Base-by-base conservation (phyloP, 1,140 invertebrate genomes). In the Pogonus chalceus region DNA sequence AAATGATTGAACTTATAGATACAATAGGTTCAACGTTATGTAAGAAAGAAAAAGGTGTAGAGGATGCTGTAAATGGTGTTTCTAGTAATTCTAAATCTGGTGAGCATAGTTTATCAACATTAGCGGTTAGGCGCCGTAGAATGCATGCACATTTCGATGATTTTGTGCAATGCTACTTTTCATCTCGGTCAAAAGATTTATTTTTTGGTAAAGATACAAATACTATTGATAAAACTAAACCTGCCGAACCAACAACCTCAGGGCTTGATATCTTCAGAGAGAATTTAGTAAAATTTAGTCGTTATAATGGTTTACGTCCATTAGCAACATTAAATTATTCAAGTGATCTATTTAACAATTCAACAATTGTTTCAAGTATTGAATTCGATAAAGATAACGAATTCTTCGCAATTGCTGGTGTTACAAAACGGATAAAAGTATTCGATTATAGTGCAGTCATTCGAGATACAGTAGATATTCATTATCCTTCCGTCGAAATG, bases 381-480 rank as follows among this genome's bases (percentile, higher is more conserved):
- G 94, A 97, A 71, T 98, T 98, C 73, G 93, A 98, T 66, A 92
- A 94, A 70, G 93, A 97, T 69, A 88, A 90, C 68, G 93, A 97
- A 73, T 92, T 86, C 71, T 96, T 98, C 74, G 94, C 93, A 0
- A 94, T 97, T 59, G 94, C 93, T 37, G 94, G 95, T 14, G 92
- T 98, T 1, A 96, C 93, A 0, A 96, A 94, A 67, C 82, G 90
- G 54, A 97, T 98, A 31, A 96, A 96, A 72, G 84, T 96, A 20
- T 90, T 92, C 75, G 92, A 97, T 65, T 97, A 92, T 72, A 81
- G 82, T 23, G 79, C 81, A 48, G 90, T 96, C 12, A 83, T 96
- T 47, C 77, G 85, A 35, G 90, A 93, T 67, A 76, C 79, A 0
- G 80, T 82, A 14, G 90, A 92, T 66, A 85, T 95, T 58, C 92